Percentiles rank a stretch among this genome's conserved stretches.
phyloP scores from a whole-genome alignment of 2,797 vertebrate genomes.

The Helarctos malayanus region DNA sequence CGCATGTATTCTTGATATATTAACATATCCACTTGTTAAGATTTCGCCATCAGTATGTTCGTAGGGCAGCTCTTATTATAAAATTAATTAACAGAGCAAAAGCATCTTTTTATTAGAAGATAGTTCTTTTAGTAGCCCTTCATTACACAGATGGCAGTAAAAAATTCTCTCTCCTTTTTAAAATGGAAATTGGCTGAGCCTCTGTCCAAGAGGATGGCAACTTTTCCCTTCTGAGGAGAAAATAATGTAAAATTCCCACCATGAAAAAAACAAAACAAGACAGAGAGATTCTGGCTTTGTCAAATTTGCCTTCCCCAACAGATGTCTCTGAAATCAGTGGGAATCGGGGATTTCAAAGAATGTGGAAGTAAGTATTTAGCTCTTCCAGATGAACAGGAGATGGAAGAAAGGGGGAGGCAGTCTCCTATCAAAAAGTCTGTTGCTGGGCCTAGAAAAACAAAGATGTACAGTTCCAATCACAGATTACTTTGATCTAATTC shows the following conservation, averaged over 20 bases:
- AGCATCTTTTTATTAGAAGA: background rate
- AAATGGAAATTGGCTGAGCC: background rate
- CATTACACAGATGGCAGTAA: background rate
- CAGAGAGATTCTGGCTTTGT: slow-evolving; percentile 38
- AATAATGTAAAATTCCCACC: slow-evolving; percentile 69
- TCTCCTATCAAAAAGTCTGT: background rate
- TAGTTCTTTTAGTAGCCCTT: slow-evolving; percentile 13
- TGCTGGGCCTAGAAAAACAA: slow-evolving; percentile 28
- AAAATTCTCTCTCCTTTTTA: slow-evolving; percentile 27
- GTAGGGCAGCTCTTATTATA: background rate
- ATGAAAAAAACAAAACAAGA: background rate
- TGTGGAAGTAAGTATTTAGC: background rate
- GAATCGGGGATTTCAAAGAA: slow-evolving; percentile 64
- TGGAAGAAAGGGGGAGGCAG: background rate
- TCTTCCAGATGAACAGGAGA: background rate
- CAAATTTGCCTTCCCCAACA: slow-evolving; percentile 63
- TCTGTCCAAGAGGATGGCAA: slow-evolving; percentile 62
- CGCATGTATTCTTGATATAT: slow-evolving; percentile 41
- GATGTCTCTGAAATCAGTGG: slow-evolving; percentile 56
- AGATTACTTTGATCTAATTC: background rate
- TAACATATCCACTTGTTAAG: slow-evolving; percentile 25
- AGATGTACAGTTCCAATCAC: background rate
- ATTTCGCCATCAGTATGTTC: background rate
- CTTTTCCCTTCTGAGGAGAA: slow-evolving; percentile 51
- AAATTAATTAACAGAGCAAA: slow-evolving; percentile 64